Conservation (phyloP, 2,113 vertebrate genomes). For the Craseonycteris thonglongyai region DNA sequence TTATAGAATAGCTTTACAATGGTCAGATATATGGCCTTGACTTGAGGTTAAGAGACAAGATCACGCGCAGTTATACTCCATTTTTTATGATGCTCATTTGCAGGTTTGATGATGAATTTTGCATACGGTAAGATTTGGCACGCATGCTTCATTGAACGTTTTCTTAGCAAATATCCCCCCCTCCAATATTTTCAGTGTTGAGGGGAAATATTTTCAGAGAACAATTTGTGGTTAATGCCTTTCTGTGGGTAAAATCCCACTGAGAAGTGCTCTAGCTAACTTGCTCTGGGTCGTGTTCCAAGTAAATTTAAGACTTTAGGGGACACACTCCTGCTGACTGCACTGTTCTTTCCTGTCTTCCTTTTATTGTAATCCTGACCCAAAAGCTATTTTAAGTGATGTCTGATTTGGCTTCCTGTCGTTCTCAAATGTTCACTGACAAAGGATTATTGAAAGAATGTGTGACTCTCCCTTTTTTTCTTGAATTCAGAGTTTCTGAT, state of each 20-base stretch:
- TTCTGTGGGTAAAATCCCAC: conserved; percentile 37
- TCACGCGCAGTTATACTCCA: not conserved
- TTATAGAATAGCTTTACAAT: not conserved
- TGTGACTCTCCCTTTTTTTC: conserved; percentile 68
- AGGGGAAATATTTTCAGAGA: conserved; percentile 30
- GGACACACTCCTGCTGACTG: conserved; percentile 69
- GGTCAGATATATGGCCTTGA: not conserved
- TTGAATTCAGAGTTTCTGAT: conserved; percentile 67
- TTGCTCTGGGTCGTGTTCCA: conserved; percentile 63
- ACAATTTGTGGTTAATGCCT: conserved; percentile 54
- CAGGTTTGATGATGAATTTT: not conserved
- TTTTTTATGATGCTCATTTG: not conserved
- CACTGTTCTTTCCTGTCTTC: conserved; percentile 70
- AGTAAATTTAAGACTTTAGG: conserved; percentile 72
- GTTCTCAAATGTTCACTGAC: conserved; percentile 72
- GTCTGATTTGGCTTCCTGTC: conserved; percentile 72
- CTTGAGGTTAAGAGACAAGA: not conserved
- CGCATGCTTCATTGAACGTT: not conserved
- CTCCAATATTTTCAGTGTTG: not conserved
- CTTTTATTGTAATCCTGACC: conserved; percentile 74
- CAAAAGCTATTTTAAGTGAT: conserved; percentile 77
- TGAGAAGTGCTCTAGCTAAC: conserved; percentile 60
- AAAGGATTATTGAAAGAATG: conserved; percentile 73
- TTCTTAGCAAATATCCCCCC: not conserved
- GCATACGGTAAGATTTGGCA: not conserved